Evolutionary conservation across 2,797 vertebrate genomes (phyloP).

Genomic region (Lacerta viridis): DNA sequence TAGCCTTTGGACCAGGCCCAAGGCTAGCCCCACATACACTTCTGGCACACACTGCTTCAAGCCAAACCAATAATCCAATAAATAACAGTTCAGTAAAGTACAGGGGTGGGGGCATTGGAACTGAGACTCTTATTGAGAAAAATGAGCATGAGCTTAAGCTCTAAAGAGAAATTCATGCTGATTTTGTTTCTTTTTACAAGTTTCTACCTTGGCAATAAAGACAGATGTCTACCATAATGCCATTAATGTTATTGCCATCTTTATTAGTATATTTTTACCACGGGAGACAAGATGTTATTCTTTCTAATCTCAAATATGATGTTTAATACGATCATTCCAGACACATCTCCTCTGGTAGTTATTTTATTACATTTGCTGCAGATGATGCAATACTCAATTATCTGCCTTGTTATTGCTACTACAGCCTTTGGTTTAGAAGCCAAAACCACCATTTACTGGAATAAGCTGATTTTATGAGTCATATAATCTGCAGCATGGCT

Average conservation of each 20-base stretch:
- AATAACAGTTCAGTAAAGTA: background rate
- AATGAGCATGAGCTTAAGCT: background rate
- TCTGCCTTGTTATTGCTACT: conserved; percentile 61
- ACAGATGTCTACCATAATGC: conserved; percentile 41
- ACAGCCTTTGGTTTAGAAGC: conserved; percentile 52
- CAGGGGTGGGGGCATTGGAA: background rate
- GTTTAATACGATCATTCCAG: conserved; percentile 65
- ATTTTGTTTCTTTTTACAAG: conserved; percentile 13
- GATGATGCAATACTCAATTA: conserved; percentile 71
- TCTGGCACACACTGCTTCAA: background rate
- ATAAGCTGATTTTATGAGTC: conserved; percentile 50
- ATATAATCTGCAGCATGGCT: conserved; percentile 32
- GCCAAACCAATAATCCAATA: background rate
- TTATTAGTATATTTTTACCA: conserved; percentile 63
- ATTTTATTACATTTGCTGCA: conserved; percentile 70
- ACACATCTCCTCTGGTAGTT: conserved; percentile 62
- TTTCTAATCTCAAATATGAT: conserved; percentile 69
- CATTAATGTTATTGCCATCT: conserved; percentile 56
- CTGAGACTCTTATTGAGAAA: conserved; percentile 11
- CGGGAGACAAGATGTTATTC: conserved; percentile 61
- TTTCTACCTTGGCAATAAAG: conserved; percentile 35
- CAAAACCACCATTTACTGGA: conserved; percentile 61
- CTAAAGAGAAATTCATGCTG: background rate
- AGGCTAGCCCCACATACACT: no score
- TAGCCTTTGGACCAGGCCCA: no score